Evolutionary conservation across 2,797 vertebrate genomes (phyloP).

Genomic region (Pseudopleuronectes americanus): DNA sequence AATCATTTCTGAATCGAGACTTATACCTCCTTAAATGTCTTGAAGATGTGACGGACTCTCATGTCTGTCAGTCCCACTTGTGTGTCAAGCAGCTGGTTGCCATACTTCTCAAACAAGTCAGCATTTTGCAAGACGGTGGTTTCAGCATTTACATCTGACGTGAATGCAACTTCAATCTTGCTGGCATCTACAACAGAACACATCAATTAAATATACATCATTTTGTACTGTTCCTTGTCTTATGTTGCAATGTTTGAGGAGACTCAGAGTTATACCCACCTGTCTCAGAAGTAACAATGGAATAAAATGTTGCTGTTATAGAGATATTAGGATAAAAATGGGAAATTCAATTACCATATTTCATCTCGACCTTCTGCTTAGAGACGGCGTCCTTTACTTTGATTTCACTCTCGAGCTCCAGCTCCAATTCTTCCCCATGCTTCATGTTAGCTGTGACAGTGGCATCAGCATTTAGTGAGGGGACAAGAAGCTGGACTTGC

Average conservation of each 20-base stretch:
- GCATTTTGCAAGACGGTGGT: slow-evolving; percentile 67
- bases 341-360: slow-evolving; percentile 84
- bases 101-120: slow-evolving; percentile 69
- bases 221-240: neutral
- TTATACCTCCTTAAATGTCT: slow-evolving; percentile 84
- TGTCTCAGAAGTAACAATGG: no score
- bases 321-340: no score
- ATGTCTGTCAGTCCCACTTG: slow-evolving; percentile 87
- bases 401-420: slow-evolving; percentile 87
- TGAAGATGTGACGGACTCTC: slow-evolving; percentile 87
- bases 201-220: neutral
- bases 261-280: no score
- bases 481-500: slow-evolving; percentile 86
- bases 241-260: no score
- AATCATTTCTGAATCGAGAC: no score
- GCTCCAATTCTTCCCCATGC: slow-evolving; percentile 70
- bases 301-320: no score
- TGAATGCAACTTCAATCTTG: slow-evolving; percentile 87
- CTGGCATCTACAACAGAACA: slow-evolving; percentile 82
- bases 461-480: slow-evolving; percentile 83
- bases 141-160: slow-evolving; percentile 83
- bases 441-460: slow-evolving; percentile 83
- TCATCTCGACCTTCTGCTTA: slow-evolving; percentile 84
- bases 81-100: slow-evolving; percentile 82
- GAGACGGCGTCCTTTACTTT: slow-evolving; percentile 76